phyloP scores from a whole-genome alignment of 1,140 invertebrate genomes.

The Antheraea pernyi region DNA sequence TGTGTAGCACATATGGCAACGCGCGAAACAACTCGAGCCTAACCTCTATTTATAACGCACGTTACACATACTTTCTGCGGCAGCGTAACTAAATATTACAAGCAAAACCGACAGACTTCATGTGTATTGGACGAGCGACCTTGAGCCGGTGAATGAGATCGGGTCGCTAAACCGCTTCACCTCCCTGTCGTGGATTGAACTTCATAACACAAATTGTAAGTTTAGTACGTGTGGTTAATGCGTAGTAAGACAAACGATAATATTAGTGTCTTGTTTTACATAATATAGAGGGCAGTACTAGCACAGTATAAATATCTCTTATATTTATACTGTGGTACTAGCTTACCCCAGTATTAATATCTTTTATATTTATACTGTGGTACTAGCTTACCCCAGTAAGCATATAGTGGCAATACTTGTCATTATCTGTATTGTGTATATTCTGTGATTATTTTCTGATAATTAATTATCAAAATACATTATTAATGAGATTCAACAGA shows the following conservation, averaged over 20 bases:
- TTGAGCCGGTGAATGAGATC: conserved; percentile 40
- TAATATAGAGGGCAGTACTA: too few relatives aligned
- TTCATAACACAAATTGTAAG: background rate
- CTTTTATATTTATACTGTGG: too few relatives aligned
- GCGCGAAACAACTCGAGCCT: conserved; percentile 53
- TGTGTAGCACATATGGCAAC: conserved; percentile 57
- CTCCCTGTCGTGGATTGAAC: background rate
- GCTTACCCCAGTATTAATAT: too few relatives aligned
- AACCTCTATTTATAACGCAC: conserved; percentile 66
- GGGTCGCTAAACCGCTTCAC: conserved; percentile 29
- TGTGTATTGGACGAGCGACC: conserved; percentile 41
- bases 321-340: too few relatives aligned
- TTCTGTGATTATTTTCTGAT: too few relatives aligned
- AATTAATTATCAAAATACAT: too few relatives aligned
- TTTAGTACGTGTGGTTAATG: background rate
- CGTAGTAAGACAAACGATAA: background rate
- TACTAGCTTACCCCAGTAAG: too few relatives aligned
- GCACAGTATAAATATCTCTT: too few relatives aligned
- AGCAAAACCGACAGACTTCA: conserved; percentile 52
- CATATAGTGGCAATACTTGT: too few relatives aligned
- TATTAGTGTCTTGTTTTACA: background rate
- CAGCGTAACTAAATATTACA: conserved; percentile 64
- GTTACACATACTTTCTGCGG: conserved; percentile 50
- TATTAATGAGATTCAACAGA: too few relatives aligned
- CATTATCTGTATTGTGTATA: too few relatives aligned